Base-by-base conservation (phyloP, 2,888 invertebrate species). In the Athalia circularis region DNA sequence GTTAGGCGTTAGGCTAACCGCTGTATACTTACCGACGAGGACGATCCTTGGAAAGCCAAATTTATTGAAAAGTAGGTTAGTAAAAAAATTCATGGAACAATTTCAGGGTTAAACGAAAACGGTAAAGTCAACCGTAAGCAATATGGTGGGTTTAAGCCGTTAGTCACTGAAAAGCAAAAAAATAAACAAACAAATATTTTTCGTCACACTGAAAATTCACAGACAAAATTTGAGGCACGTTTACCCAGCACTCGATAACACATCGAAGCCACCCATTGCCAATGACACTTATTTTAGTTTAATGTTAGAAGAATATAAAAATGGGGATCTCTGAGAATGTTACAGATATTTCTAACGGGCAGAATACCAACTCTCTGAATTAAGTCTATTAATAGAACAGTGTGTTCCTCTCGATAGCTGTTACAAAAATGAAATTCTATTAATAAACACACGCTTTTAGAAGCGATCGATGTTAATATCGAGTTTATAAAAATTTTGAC, bases 31-130 rank as follows among this genome's bases (percentile, higher is more conserved):
- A 87, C 87, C 86, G 81, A 59, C 13, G 8, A 67, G 79, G 61
- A 82, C 78, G 80, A 59, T 81, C 82, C 82, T 83, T 82, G 67
- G 82, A 70, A 81, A 82, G 85, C 83, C 68, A 80, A 83, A 83
- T 76, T 65, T n/a, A 65, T 65, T 48, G 7, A 0, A 7, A 48
- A 48, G n/a, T 45, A 5, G 3, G 48, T 65, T 48, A 47, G 6
- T 48, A 50, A 3, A 65, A 47, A n/a, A 47, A 65, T 7, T 9
- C 5, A 9, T 0, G 9, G 9, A 64, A 64, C 29, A 29, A 29
- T 29, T 29, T 29, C 29, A 29, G 29, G 29, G 29, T 29, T 29
- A 29, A 29, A 29, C 29, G 29, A 29, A 29, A 29, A 29, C 29
- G 29, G 29, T 29, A 29, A 29, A 29, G 29, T 29, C 29, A 29